Percentiles rank a stretch among this genome's conserved stretches.
These are phyloP conservation scores for Tursiops truncatus DNA, from an alignment of 2,113 vertebrate genomes.

Conservation along the genomic window DNA sequence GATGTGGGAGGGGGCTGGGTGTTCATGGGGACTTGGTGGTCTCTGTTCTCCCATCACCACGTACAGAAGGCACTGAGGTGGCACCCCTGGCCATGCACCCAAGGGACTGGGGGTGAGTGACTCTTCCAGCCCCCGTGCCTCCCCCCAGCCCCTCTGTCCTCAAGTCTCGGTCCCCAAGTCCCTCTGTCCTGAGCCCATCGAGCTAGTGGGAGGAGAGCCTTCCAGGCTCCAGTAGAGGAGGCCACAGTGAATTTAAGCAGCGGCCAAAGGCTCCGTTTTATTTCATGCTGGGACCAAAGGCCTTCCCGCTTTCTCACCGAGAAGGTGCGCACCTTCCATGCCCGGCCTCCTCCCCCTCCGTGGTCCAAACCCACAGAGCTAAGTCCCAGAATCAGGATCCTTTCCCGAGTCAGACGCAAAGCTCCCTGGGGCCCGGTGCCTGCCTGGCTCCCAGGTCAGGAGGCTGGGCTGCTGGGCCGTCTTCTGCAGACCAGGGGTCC, in stretches of 20 bases:
- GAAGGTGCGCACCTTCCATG: constrained; percentile 22
- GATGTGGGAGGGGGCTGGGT: neutral
- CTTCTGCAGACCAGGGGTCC: accelerated
- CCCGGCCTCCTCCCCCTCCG: neutral
- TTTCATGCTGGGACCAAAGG: constrained; percentile 83
- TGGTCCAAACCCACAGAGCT: neutral
- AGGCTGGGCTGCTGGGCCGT: neutral
- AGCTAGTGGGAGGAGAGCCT: neutral
- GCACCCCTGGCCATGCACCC: neutral
- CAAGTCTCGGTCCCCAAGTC: neutral
- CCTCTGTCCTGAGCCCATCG: accelerated
- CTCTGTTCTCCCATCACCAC: neutral
- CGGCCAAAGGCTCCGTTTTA: constrained; percentile 74
- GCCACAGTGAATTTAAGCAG: accelerated
- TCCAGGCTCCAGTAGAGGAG: neutral
- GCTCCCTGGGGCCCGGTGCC: accelerated
- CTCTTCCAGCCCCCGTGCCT: neutral
- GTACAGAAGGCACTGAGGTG: neutral
- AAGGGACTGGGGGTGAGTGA: too few species aligned
- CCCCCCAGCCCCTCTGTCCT: neutral
- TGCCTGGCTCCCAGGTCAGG: neutral
- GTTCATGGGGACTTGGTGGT: neutral
- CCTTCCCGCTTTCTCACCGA: constrained; percentile 33
- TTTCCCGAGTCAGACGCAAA: neutral
- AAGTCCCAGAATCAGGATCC: neutral